Conservation (phyloP, 1,140 invertebrate genomes). For the Solen grandis region DNA sequence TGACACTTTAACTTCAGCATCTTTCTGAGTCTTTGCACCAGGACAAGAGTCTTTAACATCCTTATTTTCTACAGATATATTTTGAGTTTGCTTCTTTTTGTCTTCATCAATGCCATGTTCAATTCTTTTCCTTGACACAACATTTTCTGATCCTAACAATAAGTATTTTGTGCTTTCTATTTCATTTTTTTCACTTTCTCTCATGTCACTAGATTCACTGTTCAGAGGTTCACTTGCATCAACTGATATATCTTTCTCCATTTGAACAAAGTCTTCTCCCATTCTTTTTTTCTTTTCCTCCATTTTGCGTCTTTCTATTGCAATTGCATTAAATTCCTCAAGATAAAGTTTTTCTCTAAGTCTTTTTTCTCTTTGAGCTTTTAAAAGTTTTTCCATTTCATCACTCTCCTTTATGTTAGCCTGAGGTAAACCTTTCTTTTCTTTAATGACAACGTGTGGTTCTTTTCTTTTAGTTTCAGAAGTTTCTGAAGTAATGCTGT, state of each 20-base stretch:
- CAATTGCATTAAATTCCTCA: slow-evolving; percentile 48
- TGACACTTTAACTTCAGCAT: background rate
- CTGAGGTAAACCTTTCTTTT: background rate
- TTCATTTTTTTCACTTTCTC: slow-evolving; percentile 11
- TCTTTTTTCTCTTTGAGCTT: slow-evolving; percentile 2
- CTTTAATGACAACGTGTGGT: background rate
- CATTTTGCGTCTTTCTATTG: slow-evolving; percentile 21
- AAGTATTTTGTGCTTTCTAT: background rate
- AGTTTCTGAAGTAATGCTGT: background rate
- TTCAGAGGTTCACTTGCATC: too few species aligned
- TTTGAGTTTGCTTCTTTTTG: background rate
- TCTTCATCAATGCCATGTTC: background rate
- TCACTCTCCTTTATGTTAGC: background rate
- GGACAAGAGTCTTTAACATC: background rate
- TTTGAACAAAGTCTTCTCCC: too few species aligned
- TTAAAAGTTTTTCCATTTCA: background rate
- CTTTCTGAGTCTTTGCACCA: background rate
- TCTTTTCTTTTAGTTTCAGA: background rate
- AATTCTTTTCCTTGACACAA: background rate
- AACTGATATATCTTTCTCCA: too few species aligned
- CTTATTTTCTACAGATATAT: background rate
- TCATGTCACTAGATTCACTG: too few species aligned
- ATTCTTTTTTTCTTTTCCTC: slow-evolving; percentile 35
- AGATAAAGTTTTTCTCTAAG: slow-evolving; percentile 37
- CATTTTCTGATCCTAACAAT: background rate